Evolutionary conservation across 2,113 vertebrate genomes (phyloP).

Genomic region (Arenaria interpres): DNA sequence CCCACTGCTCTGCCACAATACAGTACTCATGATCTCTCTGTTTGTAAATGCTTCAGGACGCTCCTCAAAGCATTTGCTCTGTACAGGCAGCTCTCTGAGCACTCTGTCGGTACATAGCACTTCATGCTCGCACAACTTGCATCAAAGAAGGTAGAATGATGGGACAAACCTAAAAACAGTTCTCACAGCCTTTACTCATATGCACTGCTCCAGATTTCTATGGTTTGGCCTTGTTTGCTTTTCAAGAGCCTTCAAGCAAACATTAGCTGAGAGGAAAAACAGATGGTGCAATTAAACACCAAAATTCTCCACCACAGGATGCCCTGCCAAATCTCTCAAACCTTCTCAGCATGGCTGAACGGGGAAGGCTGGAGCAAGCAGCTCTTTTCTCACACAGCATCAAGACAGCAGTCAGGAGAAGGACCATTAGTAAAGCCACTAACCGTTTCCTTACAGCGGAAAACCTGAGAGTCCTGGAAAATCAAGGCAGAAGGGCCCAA

Average conservation of each 20-base stretch:
- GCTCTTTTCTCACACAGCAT: not conserved
- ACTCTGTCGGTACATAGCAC: not conserved
- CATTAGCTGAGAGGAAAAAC: not conserved
- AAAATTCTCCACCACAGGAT: not conserved
- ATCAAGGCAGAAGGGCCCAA: not conserved
- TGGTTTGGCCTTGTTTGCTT: not conserved
- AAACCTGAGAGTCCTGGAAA: not conserved
- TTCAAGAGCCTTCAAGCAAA: constrained; percentile 8
- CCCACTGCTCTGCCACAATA: not conserved
- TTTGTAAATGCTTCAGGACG: not conserved
- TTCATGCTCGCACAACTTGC: not conserved
- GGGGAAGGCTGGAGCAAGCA: not conserved
- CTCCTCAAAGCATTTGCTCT: not conserved
- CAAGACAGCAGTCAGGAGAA: not conserved
- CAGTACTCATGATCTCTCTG: not conserved
- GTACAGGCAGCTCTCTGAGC: not conserved
- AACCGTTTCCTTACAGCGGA: not conserved
- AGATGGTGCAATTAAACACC: constrained; percentile 10
- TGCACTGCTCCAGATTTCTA: not conserved
- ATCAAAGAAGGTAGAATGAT: rapidly evolving
- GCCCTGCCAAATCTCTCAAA: not conserved
- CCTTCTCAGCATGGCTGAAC: not conserved
- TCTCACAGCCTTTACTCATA: not conserved
- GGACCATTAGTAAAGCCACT: not conserved
- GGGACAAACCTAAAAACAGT: not conserved